Base-by-base conservation (phyloP, 92 coral and sea anemone genomes). In the Palythoa caribaeorum region DNA sequence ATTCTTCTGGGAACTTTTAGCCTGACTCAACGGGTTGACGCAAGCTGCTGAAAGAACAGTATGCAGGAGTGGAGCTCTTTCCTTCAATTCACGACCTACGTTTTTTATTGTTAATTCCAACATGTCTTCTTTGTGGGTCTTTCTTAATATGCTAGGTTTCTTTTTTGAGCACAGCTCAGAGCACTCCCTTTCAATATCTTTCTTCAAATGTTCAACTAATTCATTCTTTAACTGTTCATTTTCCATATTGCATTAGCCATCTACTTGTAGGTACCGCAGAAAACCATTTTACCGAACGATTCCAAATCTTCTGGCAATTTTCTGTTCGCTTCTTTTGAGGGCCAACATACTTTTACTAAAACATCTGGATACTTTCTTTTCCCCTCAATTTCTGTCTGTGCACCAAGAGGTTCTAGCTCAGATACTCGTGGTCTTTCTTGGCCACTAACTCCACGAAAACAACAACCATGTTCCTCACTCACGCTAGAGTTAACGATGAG, bases 161-260 rank as follows among this genome's bases (percentile, higher is more conserved):
- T 79, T 79, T 40, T 79, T 79, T 37, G 71, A 79, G 38, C 84
- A 79, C 13, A 79, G 71, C 50, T 55, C 70, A 5, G 72, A 79
- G 48, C 72, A 79, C 84, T 79, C 84, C 70, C 55, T 79, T 55
- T 59, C 84, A 0, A 79, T n/a, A 37, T 59, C 55, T 79, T 79
- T 79, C 84, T 79, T 79, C 12, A 79, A 28, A 55, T 59, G 53
- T 20, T 10, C 71, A 15, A 35, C 9, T 16, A 79, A 62, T 65
- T 55, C 84, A 39, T 79, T 79, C 71, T 59, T 78, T 53, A 79
- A 37, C 17, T 79, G 39, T 59, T 59, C 84, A 38, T 79, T 38
- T 62, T 79, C 84, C 72, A 79, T 36, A 38, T 37, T 16, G 72
- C 84, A 79, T 37, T 57, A 8, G 72, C 72, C 20, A 79, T 59